A percentile compares a stretch with the other conserved stretches of the same genome.
Evolutionary conservation across 2,113 vertebrate genomes (phyloP).

Genomic region (Bettongia penicillata): DNA sequence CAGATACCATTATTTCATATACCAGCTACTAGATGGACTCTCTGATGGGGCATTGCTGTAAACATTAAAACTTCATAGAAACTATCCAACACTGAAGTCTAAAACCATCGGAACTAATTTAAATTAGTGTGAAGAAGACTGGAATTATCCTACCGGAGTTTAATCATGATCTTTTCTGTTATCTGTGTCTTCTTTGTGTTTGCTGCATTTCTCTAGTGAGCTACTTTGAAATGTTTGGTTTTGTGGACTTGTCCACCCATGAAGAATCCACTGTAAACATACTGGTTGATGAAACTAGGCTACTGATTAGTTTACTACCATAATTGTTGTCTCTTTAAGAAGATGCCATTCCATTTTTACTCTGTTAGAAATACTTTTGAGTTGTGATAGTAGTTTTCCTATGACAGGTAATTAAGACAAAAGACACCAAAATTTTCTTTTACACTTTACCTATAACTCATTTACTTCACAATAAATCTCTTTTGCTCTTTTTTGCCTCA

Average conservation of each 20-base stretch:
- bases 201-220: conserved; percentile 29
- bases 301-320: conserved; percentile 17
- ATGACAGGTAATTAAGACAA: conserved; percentile 30
- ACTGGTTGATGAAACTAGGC: not conserved
- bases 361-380: conserved; percentile 30
- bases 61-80: not conserved
- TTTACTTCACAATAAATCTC: not conserved
- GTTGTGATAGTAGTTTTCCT: not conserved
- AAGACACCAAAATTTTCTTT: not conserved
- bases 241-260: conserved; percentile 17
- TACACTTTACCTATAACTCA: conserved; percentile 20
- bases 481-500: not conserved
- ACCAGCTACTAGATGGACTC: not conserved
- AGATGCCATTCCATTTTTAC: conserved; percentile 14
- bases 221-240: conserved; percentile 6
- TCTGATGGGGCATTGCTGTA: not conserved
- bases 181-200: not conserved
- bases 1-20: not conserved
- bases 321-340: conserved; percentile 39
- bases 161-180: conserved; percentile 19
- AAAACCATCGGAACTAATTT: not conserved
- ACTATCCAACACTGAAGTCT: not conserved
- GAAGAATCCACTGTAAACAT: conserved; percentile 43
- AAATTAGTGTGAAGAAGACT: not conserved
- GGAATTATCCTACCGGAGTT: conserved; percentile 6